Conservation (phyloP, 2,888 invertebrate species). For the Eristalinus aeneus region DNA sequence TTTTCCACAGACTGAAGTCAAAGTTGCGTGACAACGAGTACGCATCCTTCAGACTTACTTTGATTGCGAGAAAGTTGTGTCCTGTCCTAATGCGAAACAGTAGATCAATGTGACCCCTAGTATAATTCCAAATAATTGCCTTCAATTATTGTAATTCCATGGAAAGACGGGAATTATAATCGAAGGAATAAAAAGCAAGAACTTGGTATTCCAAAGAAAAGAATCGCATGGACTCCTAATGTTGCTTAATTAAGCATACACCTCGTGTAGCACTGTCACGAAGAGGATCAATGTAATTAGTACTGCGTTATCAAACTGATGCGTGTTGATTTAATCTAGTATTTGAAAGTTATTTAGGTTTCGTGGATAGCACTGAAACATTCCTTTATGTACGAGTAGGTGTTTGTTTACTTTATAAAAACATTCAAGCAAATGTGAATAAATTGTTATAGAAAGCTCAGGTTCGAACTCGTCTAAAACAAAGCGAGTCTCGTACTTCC, state of each 20-base stretch:
- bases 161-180: background rate
- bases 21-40: conserved; percentile 49
- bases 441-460: too few relatives aligned
- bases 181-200: background rate
- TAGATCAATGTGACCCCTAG: conserved; percentile 36
- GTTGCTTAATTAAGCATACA: conserved; percentile 38
- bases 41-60: conserved; percentile 37
- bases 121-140: conserved; percentile 58
- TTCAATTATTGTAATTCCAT: conserved; percentile 33
- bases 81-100: conserved; percentile 17
- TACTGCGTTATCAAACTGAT: conserved; percentile 14
- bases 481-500: too few relatives aligned
- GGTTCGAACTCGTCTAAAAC: too few relatives aligned
- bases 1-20: conserved; percentile 40
- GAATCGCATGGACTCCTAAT: conserved; percentile 3
- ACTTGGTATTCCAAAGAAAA: background rate
- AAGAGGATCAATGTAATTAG: conserved; percentile 23
- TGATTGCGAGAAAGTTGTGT: conserved; percentile 47
- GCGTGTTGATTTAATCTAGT: too few relatives aligned
- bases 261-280: conserved; percentile 13
- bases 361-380: too few relatives aligned
- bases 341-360: too few relatives aligned
- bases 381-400: too few relatives aligned
- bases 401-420: too few relatives aligned
- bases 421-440: too few relatives aligned